Base-by-base conservation (phyloP, 1,140 invertebrate genomes). In the Megathymus violae region DNA sequence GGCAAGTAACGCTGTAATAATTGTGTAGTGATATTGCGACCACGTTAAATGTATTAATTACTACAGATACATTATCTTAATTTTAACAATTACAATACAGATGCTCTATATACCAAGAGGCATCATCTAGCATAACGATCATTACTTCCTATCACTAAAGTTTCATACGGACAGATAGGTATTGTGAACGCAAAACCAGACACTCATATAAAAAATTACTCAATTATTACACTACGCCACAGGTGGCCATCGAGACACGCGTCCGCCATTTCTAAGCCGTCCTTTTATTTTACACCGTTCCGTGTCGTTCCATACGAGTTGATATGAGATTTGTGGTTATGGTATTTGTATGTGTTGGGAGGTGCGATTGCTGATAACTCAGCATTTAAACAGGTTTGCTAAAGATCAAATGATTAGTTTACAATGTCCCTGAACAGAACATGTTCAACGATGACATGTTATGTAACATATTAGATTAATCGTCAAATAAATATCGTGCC, bases 181-280 rank as follows among this genome's bases (percentile, higher is more conserved):
- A 22, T n/a, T 11, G 34, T 36, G n/a, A 36, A 11, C n/a, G 1
- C n/a, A 36, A 31, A 31, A 6, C 4, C n/a, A 36, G 34, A 36
- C 27, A 31, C n/a, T n/a, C n/a, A n/a, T 22, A 11, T 4, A 36
- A 36, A 36, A 36, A 36, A 11, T n/a, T 36, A 11, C 34, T n/a
- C 7, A 36, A 36, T 7, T 11, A 11, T n/a, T 36, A 36, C 11
- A 36, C 34, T 36, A 41, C 68, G 74, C 69, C 74, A 73, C 76
- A 76, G 69, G 67, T 78, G 74, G 74, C 76, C 75, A 79, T 65
- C 65, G 70, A 76, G 78, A 83, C 84, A 80, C 85, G 75, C 77
- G 80, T 69, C 76, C 38, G 15, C 72, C 64, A 78, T 77, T 74
- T 63, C 70, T 74, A 73, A 66, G 69, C 58, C 58, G 71, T 71